Evolutionary conservation across 2,113 vertebrate genomes (phyloP).

Genomic region (Sprattus sprattus): DNA sequence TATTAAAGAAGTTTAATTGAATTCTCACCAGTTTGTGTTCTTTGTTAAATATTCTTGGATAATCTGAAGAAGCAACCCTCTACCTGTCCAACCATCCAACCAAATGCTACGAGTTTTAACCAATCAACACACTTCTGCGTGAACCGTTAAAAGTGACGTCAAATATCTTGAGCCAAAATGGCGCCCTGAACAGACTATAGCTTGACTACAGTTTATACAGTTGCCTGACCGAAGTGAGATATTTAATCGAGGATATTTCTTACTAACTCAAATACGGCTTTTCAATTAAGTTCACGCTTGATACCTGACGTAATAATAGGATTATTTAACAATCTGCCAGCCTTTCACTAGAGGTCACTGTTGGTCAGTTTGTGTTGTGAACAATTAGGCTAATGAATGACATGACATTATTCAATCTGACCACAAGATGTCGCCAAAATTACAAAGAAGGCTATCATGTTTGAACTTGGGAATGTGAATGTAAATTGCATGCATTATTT

Average conservation of each 20-base stretch:
- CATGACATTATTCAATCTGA: background rate
- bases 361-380: background rate
- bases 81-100: constrained; percentile 27
- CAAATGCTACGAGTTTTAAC: constrained; percentile 53
- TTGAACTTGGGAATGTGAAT: background rate
- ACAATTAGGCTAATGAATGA: background rate
- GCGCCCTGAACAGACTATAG: background rate
- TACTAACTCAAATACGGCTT: background rate
- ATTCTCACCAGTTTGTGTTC: constrained; percentile 65
- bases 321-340: background rate
- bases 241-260: background rate
- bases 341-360: constrained; percentile 6
- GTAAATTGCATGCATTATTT: background rate
- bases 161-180: background rate
- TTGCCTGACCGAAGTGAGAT: too few species aligned
- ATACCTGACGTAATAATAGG: background rate
- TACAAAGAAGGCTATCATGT: background rate
- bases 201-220: too few species aligned
- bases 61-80: constrained; percentile 44
- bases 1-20: background rate
- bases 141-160: background rate
- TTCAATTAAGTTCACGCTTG: background rate
- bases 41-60: constrained; percentile 45
- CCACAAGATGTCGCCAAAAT: background rate
- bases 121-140: background rate